Evolutionary conservation across 2,113 vertebrate genomes (phyloP), one percentile per base, ranked within the genome.

Genomic region (Camelus dromedarius): DNA sequence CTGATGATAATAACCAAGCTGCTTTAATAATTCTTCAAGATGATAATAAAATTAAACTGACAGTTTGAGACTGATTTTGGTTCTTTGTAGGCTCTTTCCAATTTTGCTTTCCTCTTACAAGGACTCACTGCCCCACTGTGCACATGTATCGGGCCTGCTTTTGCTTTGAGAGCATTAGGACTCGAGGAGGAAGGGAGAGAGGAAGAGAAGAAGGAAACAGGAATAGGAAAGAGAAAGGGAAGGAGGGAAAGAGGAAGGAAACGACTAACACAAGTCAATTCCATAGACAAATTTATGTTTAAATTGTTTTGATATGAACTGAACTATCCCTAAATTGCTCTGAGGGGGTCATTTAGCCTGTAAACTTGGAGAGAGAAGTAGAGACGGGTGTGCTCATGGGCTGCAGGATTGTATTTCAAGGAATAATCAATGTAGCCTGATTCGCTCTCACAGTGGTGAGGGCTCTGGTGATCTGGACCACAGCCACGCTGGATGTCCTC

Each of bases 1-100:
- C 89, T 96, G 96, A 98, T 96, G 96, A 97, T 97, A 97, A 81
- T 93, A 96, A 96, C 93, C 89, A 96, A 97, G 95, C 11, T 95
- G 80, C 52, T 97, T 97, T 93, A 96, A 95, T 80, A 46, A 95
- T 93, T 97, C 80, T 54, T 38, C 91, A 96, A 97, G 66, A 96
- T 77, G 46, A 90, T 56, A 97, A 96, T 94, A 81, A 97, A 98
- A 97, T 96, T 95, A 97, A 98, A 95, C 93, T 58, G 50, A 96
- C 42, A 92, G 66, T 69, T 98, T 97, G 52, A 95, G 52, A 97
- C n/a, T 97, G 86, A 96, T 98, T 97, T 96, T 58, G n/a, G 6
- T 35, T 94, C 28, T 30, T 93, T 92, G 97, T 90, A 91, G 58
- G 85, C 79, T 7, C n/a, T 67, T 92, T 93, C 67, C 93, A 97